These are phyloP conservation scores for Percopsis omiscomaycus DNA, from an alignment of 2,797 vertebrate species.

Conservation along the genomic window DNA sequence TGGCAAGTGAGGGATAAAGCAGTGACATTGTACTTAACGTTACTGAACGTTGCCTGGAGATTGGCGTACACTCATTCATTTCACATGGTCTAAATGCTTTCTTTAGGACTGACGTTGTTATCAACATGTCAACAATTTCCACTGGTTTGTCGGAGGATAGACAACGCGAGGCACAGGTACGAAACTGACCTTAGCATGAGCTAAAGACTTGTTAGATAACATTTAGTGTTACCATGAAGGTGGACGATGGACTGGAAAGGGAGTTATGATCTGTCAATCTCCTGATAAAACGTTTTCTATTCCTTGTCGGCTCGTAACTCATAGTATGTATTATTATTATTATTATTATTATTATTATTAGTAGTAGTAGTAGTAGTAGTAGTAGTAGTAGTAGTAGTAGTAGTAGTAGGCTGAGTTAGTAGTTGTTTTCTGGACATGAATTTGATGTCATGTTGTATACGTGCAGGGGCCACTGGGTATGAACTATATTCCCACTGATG, in stretches of 20 bases:
- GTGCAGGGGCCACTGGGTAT: slow-evolving; percentile 68
- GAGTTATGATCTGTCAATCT: too few species aligned
- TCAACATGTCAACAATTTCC: slow-evolving; percentile 65
- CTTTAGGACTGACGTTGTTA: not conserved
- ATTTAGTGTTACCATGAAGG: too few species aligned
- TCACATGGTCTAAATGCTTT: slow-evolving; percentile 29
- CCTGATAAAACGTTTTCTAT: too few species aligned
- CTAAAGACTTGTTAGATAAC: slow-evolving; percentile 13
- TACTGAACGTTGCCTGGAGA: not conserved
- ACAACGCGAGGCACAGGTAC: slow-evolving; percentile 47
- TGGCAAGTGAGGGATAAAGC: slow-evolving; percentile 27
- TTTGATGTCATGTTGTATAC: not conserved
- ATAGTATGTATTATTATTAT: too few species aligned
- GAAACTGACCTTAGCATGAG: slow-evolving; percentile 11
- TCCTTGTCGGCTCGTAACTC: too few species aligned
- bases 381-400: too few species aligned
- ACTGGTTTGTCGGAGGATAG: slow-evolving; percentile 50
- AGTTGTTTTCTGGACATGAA: not conserved
- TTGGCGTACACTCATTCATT: not conserved
- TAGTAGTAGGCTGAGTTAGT: not conserved
- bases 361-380: too few species aligned
- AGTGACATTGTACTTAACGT: slow-evolving; percentile 64
- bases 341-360: too few species aligned
- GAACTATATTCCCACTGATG: slow-evolving; percentile 84
- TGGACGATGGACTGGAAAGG: too few species aligned